phyloP scores from a whole-genome alignment of 2,888 invertebrate species.

The Danaus chrysippus region DNA sequence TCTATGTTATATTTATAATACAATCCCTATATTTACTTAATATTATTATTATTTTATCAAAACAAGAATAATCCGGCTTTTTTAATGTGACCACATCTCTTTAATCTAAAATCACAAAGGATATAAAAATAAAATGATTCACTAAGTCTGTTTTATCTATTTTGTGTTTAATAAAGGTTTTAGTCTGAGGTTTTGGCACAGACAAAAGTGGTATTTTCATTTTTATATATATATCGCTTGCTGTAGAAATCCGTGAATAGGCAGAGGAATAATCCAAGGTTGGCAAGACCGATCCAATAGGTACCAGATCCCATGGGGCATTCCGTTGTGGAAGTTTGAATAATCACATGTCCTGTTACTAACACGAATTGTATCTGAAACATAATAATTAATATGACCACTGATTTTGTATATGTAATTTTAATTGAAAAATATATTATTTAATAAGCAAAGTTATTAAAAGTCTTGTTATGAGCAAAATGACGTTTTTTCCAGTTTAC shows the following conservation, averaged over 20 bases:
- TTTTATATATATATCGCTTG: conserved; percentile 32
- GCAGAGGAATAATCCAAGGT: conserved; percentile 38
- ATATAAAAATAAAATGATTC: no score
- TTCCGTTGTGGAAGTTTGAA: conserved; percentile 39
- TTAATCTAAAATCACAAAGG: background rate
- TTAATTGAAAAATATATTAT: no score
- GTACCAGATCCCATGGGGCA: conserved; percentile 42
- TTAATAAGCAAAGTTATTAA: no score
- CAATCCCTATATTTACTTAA: no score
- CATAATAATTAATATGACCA: no score
- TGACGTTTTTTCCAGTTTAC: no score
- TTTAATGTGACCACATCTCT: no score
- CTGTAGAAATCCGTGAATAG: conserved; percentile 44
- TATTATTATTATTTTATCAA: no score
- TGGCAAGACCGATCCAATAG: conserved; percentile 41
- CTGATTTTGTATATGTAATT: no score
- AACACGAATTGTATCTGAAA: conserved; percentile 45
- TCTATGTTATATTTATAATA: background rate
- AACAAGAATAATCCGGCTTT: no score
- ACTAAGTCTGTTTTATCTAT: background rate
- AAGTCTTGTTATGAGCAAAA: no score
- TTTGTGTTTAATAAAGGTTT: conserved; percentile 10
- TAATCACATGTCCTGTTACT: conserved; percentile 37
- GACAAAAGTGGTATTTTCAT: conserved; percentile 5
- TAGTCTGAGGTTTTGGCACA: conserved; percentile 16